Evolutionary conservation across 2,797 vertebrate genomes (phyloP), one percentile per base, ranked within the genome.

Genomic region (Melanotaenia pygmaea): DNA sequence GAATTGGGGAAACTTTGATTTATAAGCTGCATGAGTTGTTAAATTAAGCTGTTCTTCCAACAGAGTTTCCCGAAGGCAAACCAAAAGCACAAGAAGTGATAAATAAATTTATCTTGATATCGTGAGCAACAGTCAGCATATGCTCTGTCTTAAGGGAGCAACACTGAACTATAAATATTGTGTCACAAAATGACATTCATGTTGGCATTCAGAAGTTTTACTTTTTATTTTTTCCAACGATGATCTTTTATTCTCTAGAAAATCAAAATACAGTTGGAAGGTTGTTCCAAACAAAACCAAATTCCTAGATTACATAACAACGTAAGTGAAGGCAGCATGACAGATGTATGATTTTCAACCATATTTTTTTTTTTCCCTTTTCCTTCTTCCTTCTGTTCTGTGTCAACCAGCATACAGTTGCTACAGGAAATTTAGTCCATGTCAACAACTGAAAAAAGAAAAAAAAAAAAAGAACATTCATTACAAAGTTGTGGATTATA

Each of bases 121-220:
- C 34, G 16, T 34, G 45, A 24, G 35, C 0, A 4, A 30, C 47
- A 51, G 3, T 51, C n/a, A 53, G 50, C n/a, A 22, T 11, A 24
- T 53, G 50, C 11, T 53, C 22, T 53, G 10, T 54, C 51, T 24
- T 54, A 13, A 26, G 51, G 24, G 10, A 54, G 22, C 12, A 5
- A 5, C 51, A 53, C 7, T 1, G 26, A 26, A 20, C 57, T 35
- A 35, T 32, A 30, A 47, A 54, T 38, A 14, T 53, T 28, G 26
- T 47, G n/a, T 24, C 37, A 0, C 5, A 38, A 37, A 56, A 35
- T 71, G 43, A 76, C 3, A 43, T 72, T 62, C 11, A 50, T 59
- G 45, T 35, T 74, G 72, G 78, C 74, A 74, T 86, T 82, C 50
- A 64, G 68, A 50, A 73, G 26, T 61, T 68, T 43, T 43, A 14